Evolutionary conservation across 2,888 invertebrate species (phyloP).

Genomic region (Leucoma salicis): DNA sequence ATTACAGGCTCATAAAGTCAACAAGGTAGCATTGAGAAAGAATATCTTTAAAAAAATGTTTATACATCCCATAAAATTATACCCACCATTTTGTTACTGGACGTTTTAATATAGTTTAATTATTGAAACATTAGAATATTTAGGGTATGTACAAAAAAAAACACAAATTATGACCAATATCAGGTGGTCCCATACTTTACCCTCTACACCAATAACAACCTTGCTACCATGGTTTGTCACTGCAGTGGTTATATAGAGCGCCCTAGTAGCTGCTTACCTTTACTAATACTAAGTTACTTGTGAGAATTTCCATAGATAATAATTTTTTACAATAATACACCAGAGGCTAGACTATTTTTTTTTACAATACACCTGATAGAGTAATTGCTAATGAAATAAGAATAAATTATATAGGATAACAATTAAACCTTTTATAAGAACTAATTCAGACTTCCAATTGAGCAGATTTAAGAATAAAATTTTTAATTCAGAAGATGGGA

Average conservation of each 20-base stretch:
- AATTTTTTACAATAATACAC: too few relatives aligned
- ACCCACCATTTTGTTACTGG: slow-evolving; percentile 43
- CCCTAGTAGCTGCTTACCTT: too few relatives aligned
- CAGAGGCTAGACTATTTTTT: too few relatives aligned
- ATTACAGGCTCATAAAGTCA: slow-evolving; percentile 20
- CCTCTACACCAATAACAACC: slow-evolving; percentile 71
- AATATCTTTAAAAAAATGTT: slow-evolving; percentile 23
- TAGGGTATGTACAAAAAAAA: slow-evolving; percentile 36
- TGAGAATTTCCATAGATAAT: too few relatives aligned
- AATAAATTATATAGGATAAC: too few relatives aligned
- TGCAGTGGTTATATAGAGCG: slow-evolving; percentile 27
- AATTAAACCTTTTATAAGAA: too few relatives aligned
- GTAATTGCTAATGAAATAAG: too few relatives aligned
- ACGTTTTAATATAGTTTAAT: slow-evolving; percentile 28
- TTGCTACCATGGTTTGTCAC: slow-evolving; percentile 27
- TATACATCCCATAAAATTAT: slow-evolving; percentile 35
- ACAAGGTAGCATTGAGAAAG: slow-evolving; percentile 37
- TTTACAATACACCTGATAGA: too few relatives aligned
- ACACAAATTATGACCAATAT: slow-evolving; percentile 48
- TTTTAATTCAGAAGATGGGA: too few relatives aligned
- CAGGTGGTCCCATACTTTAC: slow-evolving; percentile 57
- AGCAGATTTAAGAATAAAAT: too few relatives aligned
- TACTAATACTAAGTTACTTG: too few relatives aligned
- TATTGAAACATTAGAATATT: slow-evolving; percentile 16
- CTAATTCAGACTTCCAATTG: too few relatives aligned